Base-by-base conservation (phyloP, 1,140 invertebrate species). In the Antheraea mylitta region DNA sequence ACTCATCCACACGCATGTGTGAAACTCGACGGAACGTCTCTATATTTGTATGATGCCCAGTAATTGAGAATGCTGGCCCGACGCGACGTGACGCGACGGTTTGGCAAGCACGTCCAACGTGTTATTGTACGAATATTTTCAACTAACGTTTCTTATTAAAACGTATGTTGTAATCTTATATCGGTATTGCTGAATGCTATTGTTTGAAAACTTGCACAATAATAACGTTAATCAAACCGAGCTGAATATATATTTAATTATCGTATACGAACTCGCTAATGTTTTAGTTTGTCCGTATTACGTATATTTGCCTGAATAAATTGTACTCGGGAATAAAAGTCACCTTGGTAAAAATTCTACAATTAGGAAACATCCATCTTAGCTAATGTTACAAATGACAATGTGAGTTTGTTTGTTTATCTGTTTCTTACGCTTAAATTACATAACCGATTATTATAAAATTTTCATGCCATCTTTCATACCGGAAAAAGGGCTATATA, bases 1-100 rank as follows among this genome's bases (percentile, higher is more conserved):
- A 61, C 30, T 22, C 60, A 61, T 61, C 22, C 45, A 53, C 45
- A 53, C 45, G 45, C 45, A 53, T 16, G 45, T 53, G 45, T 53
- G 45, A 13, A 53, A 53, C 45, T 53, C 45, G 11, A 53, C 45
- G 45, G 16, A 53, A 53, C 45, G 13, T 0, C 45, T 53, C 45
- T 53, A 53, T 53, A 53, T 53, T 16, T 2, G 11, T 53, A n/a
- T n/a, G 38, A 4, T 53, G 16, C 45, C 13, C 45, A 16, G 45
- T 53, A 53, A n/a, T 53, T 16, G 45, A 53, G 45, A 53, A 53
- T 53, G 45, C 16, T 53, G 45, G 16, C 45, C 45, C 22, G 22
- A 30, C 22, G 22, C 22, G 22, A 30, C 22, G 22, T 4, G 22
- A 30, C 22, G n/a, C n/a, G 45, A 53, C 11, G 11, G 45, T 53